Conservation (phyloP, 2,113 vertebrate genomes). For the Smithornis capensis region DNA sequence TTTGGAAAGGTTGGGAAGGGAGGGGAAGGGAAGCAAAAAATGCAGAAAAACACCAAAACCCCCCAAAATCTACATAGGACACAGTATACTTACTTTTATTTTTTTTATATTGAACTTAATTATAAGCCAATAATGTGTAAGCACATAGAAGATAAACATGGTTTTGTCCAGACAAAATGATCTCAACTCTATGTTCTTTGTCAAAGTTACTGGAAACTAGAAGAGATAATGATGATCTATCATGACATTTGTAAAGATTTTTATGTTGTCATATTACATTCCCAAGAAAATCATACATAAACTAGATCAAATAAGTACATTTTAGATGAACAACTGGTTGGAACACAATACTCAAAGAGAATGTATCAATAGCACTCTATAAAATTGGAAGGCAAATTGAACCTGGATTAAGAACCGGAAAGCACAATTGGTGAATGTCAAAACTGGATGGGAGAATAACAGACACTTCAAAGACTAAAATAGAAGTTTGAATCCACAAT, state of each 20-base stretch:
- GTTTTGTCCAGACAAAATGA: background rate
- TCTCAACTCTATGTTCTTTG: background rate
- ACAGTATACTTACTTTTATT: background rate
- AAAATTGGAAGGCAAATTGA: background rate
- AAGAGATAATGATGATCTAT: background rate
- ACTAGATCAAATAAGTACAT: background rate
- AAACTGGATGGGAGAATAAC: background rate
- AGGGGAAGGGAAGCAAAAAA: background rate
- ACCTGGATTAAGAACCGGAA: background rate
- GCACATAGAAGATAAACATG: background rate
- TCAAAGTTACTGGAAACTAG: background rate
- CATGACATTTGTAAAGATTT: background rate
- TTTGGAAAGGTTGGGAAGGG: too few species aligned
- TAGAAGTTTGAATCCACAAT: background rate
- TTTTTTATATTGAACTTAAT: background rate
- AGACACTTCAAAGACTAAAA: background rate
- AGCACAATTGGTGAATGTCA: background rate
- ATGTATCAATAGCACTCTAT: background rate
- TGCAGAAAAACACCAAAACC: accelerated
- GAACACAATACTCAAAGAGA: background rate
- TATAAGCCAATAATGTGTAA: background rate
- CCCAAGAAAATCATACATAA: background rate
- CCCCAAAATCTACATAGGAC: background rate
- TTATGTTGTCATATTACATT: background rate
- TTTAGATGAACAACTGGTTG: background rate